Conservation (phyloP, 2,113 vertebrate genomes). For the Equus przewalskii region DNA sequence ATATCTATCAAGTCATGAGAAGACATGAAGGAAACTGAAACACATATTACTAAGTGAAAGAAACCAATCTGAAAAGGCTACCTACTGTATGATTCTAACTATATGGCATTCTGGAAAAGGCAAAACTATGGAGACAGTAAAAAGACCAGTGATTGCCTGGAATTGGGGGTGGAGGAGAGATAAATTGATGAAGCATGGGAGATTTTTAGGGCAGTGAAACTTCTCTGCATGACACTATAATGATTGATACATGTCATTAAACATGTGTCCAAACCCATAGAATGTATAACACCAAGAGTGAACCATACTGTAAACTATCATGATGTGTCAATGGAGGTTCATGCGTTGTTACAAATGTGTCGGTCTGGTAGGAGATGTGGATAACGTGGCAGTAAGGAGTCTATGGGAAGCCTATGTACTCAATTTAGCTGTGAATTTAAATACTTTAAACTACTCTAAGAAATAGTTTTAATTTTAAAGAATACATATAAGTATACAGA, state of each 20-base stretch:
- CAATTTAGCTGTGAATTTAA: background rate
- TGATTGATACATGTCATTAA: background rate
- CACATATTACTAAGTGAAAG: background rate
- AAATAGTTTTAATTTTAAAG: background rate
- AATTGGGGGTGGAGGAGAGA: background rate
- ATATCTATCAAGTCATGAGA: background rate
- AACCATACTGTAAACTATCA: background rate
- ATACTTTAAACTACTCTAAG: background rate
- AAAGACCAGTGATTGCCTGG: background rate
- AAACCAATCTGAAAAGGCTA: background rate
- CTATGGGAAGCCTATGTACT: background rate
- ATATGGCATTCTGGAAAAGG: background rate
- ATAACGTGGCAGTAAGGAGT: background rate
- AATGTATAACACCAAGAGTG: background rate
- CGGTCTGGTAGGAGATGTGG: background rate
- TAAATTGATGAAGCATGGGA: background rate
- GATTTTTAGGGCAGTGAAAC: background rate
- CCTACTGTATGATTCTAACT: background rate
- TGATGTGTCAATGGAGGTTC: background rate
- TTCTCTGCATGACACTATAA: background rate
- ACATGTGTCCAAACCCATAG: background rate
- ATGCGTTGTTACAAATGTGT: background rate
- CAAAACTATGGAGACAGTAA: background rate
- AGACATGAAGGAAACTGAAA: background rate
- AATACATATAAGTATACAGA: background rate